phyloP scores from a whole-genome alignment of 1,140 invertebrate genomes.

The Chelonus insularis region DNA sequence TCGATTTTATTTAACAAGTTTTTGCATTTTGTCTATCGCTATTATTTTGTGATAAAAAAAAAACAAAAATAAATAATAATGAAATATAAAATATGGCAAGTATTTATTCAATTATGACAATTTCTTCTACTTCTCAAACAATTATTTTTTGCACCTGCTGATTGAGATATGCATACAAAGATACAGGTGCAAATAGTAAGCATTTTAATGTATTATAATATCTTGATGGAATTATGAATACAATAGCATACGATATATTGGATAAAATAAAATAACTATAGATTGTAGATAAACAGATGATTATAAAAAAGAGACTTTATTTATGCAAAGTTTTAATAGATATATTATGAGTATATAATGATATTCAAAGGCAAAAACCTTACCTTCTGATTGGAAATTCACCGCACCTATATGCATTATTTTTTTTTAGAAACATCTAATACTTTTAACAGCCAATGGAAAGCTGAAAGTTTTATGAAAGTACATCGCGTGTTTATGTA shows the following conservation, averaged over 20 bases:
- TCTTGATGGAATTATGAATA: background rate
- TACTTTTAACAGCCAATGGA: constrained; percentile 39
- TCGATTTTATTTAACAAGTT: background rate
- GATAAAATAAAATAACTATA: too few relatives aligned
- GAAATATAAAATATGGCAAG: too few relatives aligned
- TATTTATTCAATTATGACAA: background rate
- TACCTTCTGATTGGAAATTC: constrained; percentile 20
- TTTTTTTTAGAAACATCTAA: constrained; percentile 26
- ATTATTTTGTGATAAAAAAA: too few relatives aligned
- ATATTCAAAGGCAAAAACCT: constrained; percentile 10
- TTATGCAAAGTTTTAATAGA: too few relatives aligned
- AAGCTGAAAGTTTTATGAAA: constrained; percentile 56
- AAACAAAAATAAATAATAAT: background rate
- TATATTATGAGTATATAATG: too few relatives aligned
- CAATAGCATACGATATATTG: background rate
- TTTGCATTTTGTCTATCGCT: too few relatives aligned
- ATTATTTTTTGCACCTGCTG: background rate
- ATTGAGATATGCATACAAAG: background rate
- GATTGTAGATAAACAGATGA: too few relatives aligned
- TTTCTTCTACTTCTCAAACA: background rate
- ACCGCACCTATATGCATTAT: constrained; percentile 33
- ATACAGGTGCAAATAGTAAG: background rate
- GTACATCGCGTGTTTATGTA: constrained; percentile 46
- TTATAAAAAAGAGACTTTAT: too few relatives aligned
- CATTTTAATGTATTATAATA: background rate